Evolutionary conservation across 2,888 invertebrate species (phyloP).

Genomic region (Acrobasis suavella): DNA sequence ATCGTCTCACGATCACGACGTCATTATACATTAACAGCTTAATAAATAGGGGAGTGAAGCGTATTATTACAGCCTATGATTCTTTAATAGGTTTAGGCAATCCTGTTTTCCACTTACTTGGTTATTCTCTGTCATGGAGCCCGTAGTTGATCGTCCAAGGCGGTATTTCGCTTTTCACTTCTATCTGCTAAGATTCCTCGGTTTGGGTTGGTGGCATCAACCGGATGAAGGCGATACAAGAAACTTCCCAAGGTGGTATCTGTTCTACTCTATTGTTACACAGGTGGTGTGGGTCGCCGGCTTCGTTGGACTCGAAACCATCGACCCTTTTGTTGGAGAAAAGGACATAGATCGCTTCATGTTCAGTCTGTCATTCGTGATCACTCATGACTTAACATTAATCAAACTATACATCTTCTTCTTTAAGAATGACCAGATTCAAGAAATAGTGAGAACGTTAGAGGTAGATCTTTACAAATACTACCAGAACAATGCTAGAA

Average conservation of each 20-base stretch:
- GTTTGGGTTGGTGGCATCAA: slow-evolving; percentile 76
- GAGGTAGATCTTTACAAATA: slow-evolving; percentile 62
- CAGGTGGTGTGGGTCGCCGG: slow-evolving; percentile 70
- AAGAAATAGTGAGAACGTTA: slow-evolving; percentile 63
- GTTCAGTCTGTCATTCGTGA: slow-evolving; percentile 76
- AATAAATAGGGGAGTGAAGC: slow-evolving; percentile 1
- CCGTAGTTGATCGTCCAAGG: slow-evolving; percentile 43
- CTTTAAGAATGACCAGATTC: slow-evolving; percentile 67
- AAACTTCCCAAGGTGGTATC: slow-evolving; percentile 66
- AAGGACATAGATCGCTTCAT: slow-evolving; percentile 73
- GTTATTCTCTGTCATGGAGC: slow-evolving; percentile 21
- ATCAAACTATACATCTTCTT: slow-evolving; percentile 72
- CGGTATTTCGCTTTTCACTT: slow-evolving; percentile 67
- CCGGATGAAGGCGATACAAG: slow-evolving; percentile 62
- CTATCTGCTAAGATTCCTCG: slow-evolving; percentile 61
- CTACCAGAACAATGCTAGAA: slow-evolving; percentile 64
- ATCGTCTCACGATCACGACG: slow-evolving; percentile 10
- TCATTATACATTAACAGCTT: slow-evolving; percentile 17
- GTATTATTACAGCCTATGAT: background rate
- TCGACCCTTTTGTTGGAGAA: slow-evolving; percentile 73
- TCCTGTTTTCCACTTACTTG: background rate
- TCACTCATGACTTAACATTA: slow-evolving; percentile 71
- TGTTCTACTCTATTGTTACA: slow-evolving; percentile 66
- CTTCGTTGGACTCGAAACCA: slow-evolving; percentile 73
- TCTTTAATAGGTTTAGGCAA: background rate